Evolutionary conservation across 2,113 vertebrate species (phyloP), one percentile per base, ranked within the genome.

Genomic region (Ceuthmochares aereus): DNA sequence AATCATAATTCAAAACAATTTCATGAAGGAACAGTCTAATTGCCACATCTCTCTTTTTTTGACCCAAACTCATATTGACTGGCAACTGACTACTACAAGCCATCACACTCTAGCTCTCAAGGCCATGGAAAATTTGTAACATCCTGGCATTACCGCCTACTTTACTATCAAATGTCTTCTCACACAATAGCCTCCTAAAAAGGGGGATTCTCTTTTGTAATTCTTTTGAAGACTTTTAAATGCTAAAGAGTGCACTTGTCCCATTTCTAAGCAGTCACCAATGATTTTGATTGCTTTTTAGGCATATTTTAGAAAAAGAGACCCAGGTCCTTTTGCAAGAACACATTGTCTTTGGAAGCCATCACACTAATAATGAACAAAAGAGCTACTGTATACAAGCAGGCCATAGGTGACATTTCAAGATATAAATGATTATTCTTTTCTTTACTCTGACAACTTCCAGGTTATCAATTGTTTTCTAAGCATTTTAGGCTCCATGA

Each of bases 391-490:
- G 89, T 96, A 96, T 96, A 92, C 90, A 73, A 96, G 72, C 77
- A 95, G 97, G 92, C 96, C 97, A 98, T 97, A 98, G 98, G 98
- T 98, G 98, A 97, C 97, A 96, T 96, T 98, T 98, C 97, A 96
- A 97, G 97, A 99, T 98, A 99, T 98, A 99, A 99, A 99, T 98
- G 98, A 99, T 99, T 98, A 99, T 99, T 99, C 98, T 99, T 98
- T 97, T 97, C 98, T 98, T 95, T 96, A 98, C 96, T 97, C 96
- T 99, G 99, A 99, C 99, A 99, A 98, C 98, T 99, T 99, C 98
- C 99, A 99, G 99, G 99, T 99, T 99, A 98, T 98, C 98, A 98
- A 99, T 99, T 99, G 99, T 99, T 99, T 98, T 98, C 95, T 89
- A 97, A 97, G 98, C 98, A 98, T 98, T 98, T 98, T 98, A 98